Base-by-base conservation (phyloP, 2,888 invertebrate species). In the Dexiosoma caninum region DNA sequence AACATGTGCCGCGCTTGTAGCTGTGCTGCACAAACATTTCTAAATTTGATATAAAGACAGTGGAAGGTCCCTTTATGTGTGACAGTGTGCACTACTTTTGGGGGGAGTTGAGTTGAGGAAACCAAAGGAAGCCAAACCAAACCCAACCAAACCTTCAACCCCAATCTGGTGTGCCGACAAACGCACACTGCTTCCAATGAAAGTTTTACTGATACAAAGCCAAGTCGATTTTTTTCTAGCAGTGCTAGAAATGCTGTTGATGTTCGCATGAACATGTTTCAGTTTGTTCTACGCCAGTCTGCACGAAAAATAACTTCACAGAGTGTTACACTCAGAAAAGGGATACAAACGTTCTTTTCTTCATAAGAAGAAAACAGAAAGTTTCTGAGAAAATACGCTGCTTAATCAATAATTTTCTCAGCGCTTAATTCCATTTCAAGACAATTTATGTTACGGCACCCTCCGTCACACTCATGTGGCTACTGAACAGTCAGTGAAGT, bases 91-190 rank as follows among this genome's bases (percentile, higher is more conserved):
- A 51, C 30, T 37, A 53, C 32, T 60, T 74, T n/a, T n/a, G n/a
- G 69, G 37, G 72, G 71, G 60, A 35, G 35, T 37, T 44, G 49
- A 19, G 23, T 40, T n/a, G n/a, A 42, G 44, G 19, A 49, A 53
- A 62, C 49, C 51, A 55, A 67, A 35, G 23, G 44, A 21, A 60
- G 71, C 71, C 67, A 64, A 81, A 69, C 69, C 51, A 55, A 67
- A 35, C 32, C 53, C 21, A 60, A 75, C 71, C 67, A 64, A 81
- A 69, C 69, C 69, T 77, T 77, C 81, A 81, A 81, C 81, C 81
- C 77, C 77, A 81, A 77, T 81, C 51, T 81, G 81, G 77, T 74
- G 72, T 57, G 64, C 81, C 77, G 74, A 69, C 62, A 64, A 55
- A 64, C 66, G 59, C 64, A 51, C 60, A 60, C 23, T 64, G 6